These are phyloP conservation scores for Frankliniella fusca DNA, from an alignment of 2,888 invertebrate species.

Conservation along the genomic window DNA sequence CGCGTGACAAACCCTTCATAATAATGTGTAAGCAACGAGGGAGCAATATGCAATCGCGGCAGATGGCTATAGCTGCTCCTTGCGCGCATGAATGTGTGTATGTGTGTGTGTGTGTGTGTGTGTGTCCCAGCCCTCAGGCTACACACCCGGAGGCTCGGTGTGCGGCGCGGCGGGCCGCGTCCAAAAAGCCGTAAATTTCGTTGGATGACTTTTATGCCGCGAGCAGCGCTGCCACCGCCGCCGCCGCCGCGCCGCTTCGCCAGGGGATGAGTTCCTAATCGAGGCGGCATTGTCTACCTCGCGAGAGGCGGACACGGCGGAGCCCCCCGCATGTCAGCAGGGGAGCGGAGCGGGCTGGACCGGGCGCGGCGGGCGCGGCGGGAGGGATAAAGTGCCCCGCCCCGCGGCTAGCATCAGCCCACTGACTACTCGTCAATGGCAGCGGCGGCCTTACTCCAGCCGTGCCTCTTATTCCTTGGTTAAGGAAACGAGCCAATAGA, in stretches of 20 bases:
- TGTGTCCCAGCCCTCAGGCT: background rate
- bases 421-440: too few species aligned
- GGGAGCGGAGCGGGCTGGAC: background rate
- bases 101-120: conserved; percentile 1
- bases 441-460: too few species aligned
- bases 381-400: too few species aligned
- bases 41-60: background rate
- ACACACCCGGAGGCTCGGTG: background rate
- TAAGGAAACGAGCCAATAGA: too few species aligned
- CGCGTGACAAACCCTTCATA: conserved; percentile 8
- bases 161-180: background rate
- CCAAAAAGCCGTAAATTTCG: conserved; percentile 4
- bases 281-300: conserved; percentile 6
- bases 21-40: conserved; percentile 16
- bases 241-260: background rate
- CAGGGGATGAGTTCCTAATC: conserved; percentile 1
- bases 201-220: conserved; percentile 13
- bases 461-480: too few species aligned
- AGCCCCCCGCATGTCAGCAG: background rate
- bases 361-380: background rate
- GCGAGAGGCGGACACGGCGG: background rate
- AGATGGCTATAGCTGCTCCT: background rate
- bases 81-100: background rate
- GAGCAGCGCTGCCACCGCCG: background rate
- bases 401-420: too few species aligned